phyloP scores from a whole-genome alignment of 2,113 vertebrate species.

The Coregonus clupeaformis region DNA sequence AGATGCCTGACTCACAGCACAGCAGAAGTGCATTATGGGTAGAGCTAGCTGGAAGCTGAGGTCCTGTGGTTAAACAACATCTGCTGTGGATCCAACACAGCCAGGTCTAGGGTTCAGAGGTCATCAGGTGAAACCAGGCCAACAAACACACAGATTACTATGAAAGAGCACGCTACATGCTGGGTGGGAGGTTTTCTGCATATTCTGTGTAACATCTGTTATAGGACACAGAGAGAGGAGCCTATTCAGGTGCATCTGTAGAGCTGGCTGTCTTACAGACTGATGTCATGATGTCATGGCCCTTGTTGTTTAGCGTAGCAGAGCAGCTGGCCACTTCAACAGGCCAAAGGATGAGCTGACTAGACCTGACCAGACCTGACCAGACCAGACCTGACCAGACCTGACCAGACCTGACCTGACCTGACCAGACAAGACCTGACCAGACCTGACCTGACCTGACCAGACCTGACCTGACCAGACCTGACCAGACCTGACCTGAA shows the following conservation, averaged over 20 bases:
- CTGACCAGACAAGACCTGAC: no score
- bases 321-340: background rate
- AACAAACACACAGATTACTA: background rate
- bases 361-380: background rate
- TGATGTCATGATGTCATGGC: constrained; percentile 12
- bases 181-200: constrained; percentile 17
- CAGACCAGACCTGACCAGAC: no score
- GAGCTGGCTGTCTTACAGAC: constrained; percentile 2
- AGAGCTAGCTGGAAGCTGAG: constrained; percentile 37
- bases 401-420: no score
- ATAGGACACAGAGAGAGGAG: constrained; percentile 37
- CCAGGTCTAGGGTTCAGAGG: constrained; percentile 19
- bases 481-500: no score
- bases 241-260: constrained; percentile 19
- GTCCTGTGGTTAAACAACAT: constrained; percentile 55
- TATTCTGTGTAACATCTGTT: constrained; percentile 50
- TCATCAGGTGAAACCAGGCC: constrained; percentile 26
- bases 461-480: no score
- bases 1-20: constrained; percentile 7
- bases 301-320: background rate
- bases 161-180: constrained; percentile 30
- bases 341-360: background rate
- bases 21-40: constrained; percentile 26
- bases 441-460: no score
- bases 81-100: constrained; percentile 38